phyloP scores from a whole-genome alignment of 2,888 invertebrate species.

The Trachelus tabidus region DNA sequence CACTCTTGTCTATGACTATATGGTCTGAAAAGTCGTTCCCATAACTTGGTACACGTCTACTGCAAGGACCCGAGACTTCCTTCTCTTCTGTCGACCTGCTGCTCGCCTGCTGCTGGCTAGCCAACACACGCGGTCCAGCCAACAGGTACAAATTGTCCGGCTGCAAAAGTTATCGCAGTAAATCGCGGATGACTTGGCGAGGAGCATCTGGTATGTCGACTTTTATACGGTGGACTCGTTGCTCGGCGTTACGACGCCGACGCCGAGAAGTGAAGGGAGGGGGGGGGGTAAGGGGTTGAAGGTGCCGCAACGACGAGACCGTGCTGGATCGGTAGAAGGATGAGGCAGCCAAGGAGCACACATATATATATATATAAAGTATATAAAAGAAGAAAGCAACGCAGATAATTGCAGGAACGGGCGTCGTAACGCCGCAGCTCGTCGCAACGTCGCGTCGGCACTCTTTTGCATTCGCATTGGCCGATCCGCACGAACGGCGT shows the following conservation, averaged over 20 bases:
- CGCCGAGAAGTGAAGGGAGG: slow-evolving; percentile 18
- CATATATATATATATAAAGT: not conserved
- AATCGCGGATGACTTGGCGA: slow-evolving; percentile 56
- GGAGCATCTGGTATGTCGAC: slow-evolving; percentile 53
- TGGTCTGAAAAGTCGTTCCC: not conserved
- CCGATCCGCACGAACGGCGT: not conserved
- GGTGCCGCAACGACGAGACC: not conserved
- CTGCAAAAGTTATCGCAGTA: slow-evolving; percentile 57
- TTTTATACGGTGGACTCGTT: slow-evolving; percentile 34
- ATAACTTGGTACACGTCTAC: not conserved
- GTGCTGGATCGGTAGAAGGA: not conserved
- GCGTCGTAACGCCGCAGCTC: slow-evolving; percentile 2
- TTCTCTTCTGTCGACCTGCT: slow-evolving; percentile 31
- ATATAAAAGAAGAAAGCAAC: not conserved
- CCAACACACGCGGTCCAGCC: slow-evolving; percentile 17
- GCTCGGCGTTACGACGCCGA: slow-evolving; percentile 26
- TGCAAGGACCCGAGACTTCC: not conserved
- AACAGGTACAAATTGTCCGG: slow-evolving; percentile 59
- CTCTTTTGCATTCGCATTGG: not conserved
- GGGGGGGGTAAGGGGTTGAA: not conserved
- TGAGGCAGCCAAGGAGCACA: not conserved
- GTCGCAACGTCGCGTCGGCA: not conserved
- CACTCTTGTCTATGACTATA: not conserved
- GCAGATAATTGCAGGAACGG: slow-evolving; percentile 22
- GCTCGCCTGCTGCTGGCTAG: slow-evolving; percentile 31